phyloP scores from a whole-genome alignment of 2,888 invertebrate genomes.

The Pachydiplax longipennis region DNA sequence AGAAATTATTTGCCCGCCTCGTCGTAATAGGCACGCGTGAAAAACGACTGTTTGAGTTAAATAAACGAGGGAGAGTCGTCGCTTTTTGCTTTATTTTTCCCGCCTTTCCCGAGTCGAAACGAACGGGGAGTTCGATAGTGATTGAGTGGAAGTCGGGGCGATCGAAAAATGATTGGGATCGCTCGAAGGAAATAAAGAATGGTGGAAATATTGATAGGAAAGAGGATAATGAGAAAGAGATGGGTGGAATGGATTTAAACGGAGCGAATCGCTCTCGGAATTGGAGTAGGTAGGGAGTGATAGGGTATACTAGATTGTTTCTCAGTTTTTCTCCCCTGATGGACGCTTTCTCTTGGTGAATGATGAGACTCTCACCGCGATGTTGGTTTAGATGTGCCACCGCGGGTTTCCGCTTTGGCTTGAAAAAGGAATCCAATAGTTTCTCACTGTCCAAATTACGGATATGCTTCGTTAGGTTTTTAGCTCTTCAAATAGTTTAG shows the following conservation, averaged over 20 bases:
- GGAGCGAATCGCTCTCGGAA: no score
- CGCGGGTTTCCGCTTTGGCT: not conserved
- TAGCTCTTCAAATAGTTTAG: no score
- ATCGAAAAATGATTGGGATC: no score
- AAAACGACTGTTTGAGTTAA: not conserved
- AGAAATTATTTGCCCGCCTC: not conserved
- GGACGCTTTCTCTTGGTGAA: not conserved
- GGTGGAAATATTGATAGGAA: not conserved
- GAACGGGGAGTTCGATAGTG: not conserved
- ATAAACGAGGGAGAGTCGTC: not conserved
- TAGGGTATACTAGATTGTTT: not conserved
- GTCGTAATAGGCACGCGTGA: not conserved
- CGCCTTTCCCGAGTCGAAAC: not conserved
- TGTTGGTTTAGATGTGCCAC: not conserved
- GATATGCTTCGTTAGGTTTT: no score
- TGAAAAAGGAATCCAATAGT: no score
- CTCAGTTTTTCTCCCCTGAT: not conserved
- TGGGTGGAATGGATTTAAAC: no score
- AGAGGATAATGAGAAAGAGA: not conserved
- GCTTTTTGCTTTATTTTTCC: slow-evolving; percentile 2
- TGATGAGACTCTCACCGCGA: not conserved
- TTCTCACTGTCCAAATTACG: no score
- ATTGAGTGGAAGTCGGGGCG: not conserved
- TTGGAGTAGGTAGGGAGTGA: not conserved
- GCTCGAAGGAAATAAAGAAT: not conserved